Percentiles rank a stretch among this genome's conserved stretches.
Conservation (phyloP, 2,888 invertebrate species). For the Ditula angustiorana region DNA sequence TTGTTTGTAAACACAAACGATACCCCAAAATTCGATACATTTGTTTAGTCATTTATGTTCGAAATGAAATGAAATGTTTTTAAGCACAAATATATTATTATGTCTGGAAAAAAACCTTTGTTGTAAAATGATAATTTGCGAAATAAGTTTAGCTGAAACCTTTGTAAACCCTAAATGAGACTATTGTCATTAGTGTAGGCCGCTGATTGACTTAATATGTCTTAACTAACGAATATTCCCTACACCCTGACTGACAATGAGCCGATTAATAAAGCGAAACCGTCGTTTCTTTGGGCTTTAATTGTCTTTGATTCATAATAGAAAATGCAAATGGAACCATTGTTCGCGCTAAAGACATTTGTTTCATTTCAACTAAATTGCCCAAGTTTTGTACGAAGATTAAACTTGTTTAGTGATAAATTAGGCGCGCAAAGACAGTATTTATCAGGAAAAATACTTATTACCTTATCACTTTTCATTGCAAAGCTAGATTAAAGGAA, state of each 20-base stretch:
- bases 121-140: too few species aligned
- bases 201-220: constrained; percentile 21
- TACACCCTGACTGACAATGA: constrained; percentile 21
- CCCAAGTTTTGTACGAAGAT: constrained; percentile 37
- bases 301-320: constrained; percentile 53
- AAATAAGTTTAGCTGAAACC: too few species aligned
- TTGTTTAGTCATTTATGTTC: too few species aligned
- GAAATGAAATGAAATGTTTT: too few species aligned
- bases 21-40: too few species aligned
- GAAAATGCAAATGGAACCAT: constrained; percentile 53
- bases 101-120: too few species aligned
- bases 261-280: constrained; percentile 43
- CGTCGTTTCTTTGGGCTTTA: constrained; percentile 44
- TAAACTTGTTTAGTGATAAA: constrained; percentile 15
- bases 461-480: too few species aligned
- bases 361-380: constrained; percentile 48
- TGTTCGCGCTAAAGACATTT: constrained; percentile 46
- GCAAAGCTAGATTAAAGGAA: too few species aligned
- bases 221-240: constrained; percentile 19
- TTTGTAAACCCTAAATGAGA: too few species aligned
- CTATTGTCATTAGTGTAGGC: neutral
- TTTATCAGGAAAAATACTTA: neutral
- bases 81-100: too few species aligned
- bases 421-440: neutral
- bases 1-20: too few species aligned